Conservation (phyloP, 1,140 invertebrate genomes). For the Campoletis sonorensis region DNA sequence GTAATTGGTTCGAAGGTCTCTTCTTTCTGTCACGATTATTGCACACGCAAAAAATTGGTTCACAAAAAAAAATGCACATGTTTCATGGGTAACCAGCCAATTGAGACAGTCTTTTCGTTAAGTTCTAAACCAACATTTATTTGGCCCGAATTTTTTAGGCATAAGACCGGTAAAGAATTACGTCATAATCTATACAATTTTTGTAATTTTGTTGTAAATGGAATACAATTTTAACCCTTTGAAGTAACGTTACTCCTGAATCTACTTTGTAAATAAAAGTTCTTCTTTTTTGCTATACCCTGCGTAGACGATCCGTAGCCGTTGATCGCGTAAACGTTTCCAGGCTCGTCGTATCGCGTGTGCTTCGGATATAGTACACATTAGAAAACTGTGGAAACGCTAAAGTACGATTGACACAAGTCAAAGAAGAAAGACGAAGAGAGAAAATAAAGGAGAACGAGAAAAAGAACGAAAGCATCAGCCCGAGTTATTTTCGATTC, state of each 20-base stretch:
- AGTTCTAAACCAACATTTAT: too few species aligned
- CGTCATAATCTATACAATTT: too few species aligned
- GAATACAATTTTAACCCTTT: too few species aligned
- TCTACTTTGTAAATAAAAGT: not conserved
- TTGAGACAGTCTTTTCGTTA: too few species aligned
- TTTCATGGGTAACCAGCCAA: too few species aligned
- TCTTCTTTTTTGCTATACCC: not conserved
- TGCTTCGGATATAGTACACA: slow-evolving; percentile 29
- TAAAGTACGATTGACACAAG: slow-evolving; percentile 34
- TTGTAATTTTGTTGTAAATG: too few species aligned
- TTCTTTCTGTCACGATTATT: too few species aligned
- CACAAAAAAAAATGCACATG: too few species aligned
- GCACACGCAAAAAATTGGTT: too few species aligned
- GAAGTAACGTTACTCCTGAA: not conserved
- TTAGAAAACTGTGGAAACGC: slow-evolving; percentile 30
- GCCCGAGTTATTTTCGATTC: slow-evolving; percentile 28
- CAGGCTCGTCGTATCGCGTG: slow-evolving; percentile 52
- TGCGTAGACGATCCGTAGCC: not conserved
- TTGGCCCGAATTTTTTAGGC: too few species aligned
- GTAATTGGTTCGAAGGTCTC: too few species aligned
- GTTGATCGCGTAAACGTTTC: slow-evolving; percentile 44
- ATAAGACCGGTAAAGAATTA: too few species aligned
- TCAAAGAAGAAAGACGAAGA: slow-evolving; percentile 16
- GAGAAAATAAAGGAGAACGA: not conserved
- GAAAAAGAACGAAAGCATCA: slow-evolving; percentile 29